Base-by-base conservation (phyloP, 2,888 invertebrate species). In the Sepioteuthis lessoniana region DNA sequence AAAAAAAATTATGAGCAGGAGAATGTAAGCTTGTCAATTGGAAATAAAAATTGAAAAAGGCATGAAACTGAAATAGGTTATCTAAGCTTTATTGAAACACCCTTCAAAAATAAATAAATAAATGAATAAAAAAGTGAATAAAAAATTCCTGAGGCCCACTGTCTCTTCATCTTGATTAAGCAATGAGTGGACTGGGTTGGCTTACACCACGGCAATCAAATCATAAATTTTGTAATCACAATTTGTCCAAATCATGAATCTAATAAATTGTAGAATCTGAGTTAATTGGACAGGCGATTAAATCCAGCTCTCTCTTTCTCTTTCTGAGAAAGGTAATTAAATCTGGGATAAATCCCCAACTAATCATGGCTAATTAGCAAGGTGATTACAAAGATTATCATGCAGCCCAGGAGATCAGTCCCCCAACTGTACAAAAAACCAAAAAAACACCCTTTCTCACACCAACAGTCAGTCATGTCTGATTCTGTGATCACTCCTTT, bases 231-330 rank as follows among this genome's bases (percentile, higher is more conserved):
- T 76, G n/a, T 76, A 76, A 76, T 76, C 76, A 31, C 76, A 76
- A 76, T 76, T 76, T 76, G 76, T 76, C 76, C 76, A 76, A n/a
- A 76, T 76, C 76, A 76, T 76, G 19, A 76, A 76, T 76, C 76
- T 76, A 76, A 76, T 76, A 76, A 76, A n/a, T n/a, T 76, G 76
- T n/a, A 76, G 76, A 31, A 76, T 76, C 76, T 76, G 7, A 76
- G 76, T 76, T 76, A 76, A 76, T 76, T 76, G 76, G 76, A n/a
- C n/a, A 76, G 76, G 76, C 76, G 76, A 76, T 76, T 76, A 76
- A 76, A 76, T 76, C 76, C 76, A 8, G 31, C 76, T n/a, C n/a
- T n/a, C n/a, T n/a, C n/a, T n/a, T n/a, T 76, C 76, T n/a, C 76
- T n/a, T 76, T 76, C n/a, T n/a, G n/a, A 76, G n/a, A 31, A 76